phyloP scores from a whole-genome alignment of 2,797 vertebrate genomes.

The Phataginus tetradactyla region DNA sequence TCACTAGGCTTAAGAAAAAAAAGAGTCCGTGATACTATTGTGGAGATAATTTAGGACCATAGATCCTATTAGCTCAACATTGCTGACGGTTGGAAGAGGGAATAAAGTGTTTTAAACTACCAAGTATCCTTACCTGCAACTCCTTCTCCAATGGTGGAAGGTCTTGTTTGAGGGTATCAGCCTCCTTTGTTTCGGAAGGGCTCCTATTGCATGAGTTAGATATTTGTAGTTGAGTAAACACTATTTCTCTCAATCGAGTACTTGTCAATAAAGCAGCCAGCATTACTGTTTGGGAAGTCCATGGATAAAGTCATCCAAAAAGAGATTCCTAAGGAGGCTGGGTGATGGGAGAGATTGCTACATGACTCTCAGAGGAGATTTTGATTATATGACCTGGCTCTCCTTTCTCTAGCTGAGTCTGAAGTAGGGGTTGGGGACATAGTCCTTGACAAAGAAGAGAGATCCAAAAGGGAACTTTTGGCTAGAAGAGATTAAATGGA shows the following conservation, averaged over 20 bases:
- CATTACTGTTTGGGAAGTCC: not conserved
- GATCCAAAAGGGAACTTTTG: not conserved
- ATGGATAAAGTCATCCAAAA: conserved; percentile 27
- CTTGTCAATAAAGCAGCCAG: conserved; percentile 9
- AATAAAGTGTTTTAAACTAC: not conserved
- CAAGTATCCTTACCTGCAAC: not conserved
- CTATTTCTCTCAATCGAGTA: not conserved
- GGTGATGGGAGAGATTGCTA: not conserved
- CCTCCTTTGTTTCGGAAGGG: not conserved
- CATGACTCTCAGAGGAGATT: not conserved
- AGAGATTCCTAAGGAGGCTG: not conserved
- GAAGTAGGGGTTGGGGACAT: not conserved
- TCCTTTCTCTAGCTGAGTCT: conserved; percentile 37
- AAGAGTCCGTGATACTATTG: not conserved
- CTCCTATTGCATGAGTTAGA: not conserved
- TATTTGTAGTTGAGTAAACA: conserved; percentile 14
- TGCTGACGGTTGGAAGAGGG: not conserved
- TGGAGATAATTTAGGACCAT: not conserved
- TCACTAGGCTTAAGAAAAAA: not conserved
- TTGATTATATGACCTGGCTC: not conserved
- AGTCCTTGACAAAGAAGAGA: not conserved
- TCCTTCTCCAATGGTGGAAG: not conserved
- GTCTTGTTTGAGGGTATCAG: not conserved
- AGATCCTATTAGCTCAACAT: not conserved
- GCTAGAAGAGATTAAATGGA: not conserved